These are phyloP conservation scores for Chrysolina oricalcia DNA, from an alignment of 2,888 invertebrate genomes.

Conservation along the genomic window DNA sequence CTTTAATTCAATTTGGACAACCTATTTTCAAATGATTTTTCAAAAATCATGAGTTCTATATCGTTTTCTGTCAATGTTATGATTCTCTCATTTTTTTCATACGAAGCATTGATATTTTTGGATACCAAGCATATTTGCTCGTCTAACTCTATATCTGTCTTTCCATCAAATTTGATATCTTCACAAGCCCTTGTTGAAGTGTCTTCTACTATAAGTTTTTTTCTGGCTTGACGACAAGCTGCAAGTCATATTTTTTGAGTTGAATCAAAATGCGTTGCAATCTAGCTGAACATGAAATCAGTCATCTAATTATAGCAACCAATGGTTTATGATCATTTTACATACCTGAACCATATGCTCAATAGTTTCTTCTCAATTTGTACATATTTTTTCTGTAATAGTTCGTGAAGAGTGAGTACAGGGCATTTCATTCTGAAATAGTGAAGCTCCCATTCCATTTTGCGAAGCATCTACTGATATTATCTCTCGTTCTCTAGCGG, in stretches of 20 bases:
- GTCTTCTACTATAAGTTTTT: conserved; percentile 30
- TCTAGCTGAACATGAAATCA: conserved; percentile 35
- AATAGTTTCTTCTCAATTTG: conserved; percentile 67
- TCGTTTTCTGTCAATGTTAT: conserved; percentile 17
- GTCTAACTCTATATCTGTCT: conserved; percentile 41
- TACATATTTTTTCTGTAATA: conserved; percentile 59
- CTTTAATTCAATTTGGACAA: conserved; percentile 28
- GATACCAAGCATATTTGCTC: conserved; percentile 40
- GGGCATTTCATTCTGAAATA: conserved; percentile 59
- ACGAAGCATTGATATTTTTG: conserved; percentile 4
- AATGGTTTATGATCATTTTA: conserved; percentile 50
- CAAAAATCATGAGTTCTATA: conserved; percentile 11
- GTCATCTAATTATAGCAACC: conserved; percentile 31
- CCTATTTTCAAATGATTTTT: conserved; percentile 23
- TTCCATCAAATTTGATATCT: conserved; percentile 34
- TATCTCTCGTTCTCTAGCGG: conserved; percentile 50
- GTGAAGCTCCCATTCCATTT: conserved; percentile 61
- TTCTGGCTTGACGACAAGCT: conserved; percentile 36
- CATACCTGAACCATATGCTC: conserved; percentile 59
- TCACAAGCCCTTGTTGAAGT: conserved; percentile 28
- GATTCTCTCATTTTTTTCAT: conserved; percentile 15
- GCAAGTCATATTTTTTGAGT: conserved; percentile 42
- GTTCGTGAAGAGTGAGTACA: conserved; percentile 60
- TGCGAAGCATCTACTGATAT: conserved; percentile 48
- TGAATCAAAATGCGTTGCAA: conserved; percentile 45